Evolutionary conservation across 2,888 invertebrate species (phyloP).

Genomic region (Adineta ricciae): DNA sequence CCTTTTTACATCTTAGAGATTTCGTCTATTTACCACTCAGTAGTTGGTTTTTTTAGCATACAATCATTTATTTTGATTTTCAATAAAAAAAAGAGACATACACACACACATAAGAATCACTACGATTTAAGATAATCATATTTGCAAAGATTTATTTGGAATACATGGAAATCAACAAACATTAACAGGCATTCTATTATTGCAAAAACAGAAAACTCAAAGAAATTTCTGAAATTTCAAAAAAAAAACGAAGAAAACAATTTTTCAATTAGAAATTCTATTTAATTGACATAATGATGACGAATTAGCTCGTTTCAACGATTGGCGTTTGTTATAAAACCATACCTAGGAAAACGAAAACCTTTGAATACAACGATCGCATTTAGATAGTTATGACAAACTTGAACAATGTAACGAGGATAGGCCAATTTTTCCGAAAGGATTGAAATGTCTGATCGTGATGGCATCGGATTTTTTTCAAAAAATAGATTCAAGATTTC

Average conservation of each 20-base stretch:
- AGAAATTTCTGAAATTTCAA: background rate
- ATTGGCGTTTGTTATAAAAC: constrained; percentile 19
- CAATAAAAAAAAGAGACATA: background rate
- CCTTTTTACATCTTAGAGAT: constrained; percentile 1
- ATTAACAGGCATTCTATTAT: constrained; percentile 7
- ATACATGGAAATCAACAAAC: background rate
- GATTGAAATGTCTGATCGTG: background rate
- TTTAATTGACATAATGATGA: background rate
- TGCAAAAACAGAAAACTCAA: background rate
- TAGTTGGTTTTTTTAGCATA: background rate
- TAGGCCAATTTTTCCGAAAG: background rate
- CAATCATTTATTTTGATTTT: background rate
- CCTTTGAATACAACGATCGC: background rate
- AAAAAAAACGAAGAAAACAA: background rate
- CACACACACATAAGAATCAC: background rate
- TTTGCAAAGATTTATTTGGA: background rate
- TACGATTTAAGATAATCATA: background rate
- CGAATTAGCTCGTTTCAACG: background rate
- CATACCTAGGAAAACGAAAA: background rate
- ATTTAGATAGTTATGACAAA: too few species aligned
- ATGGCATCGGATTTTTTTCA: constrained; percentile 8
- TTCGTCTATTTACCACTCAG: background rate
- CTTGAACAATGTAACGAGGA: constrained; percentile 19
- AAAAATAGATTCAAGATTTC: constrained; percentile 16
- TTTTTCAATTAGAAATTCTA: background rate